These are phyloP conservation scores for Macrostomum lignano DNA, from an alignment of 1,140 invertebrate genomes.

Conservation along the genomic window DNA sequence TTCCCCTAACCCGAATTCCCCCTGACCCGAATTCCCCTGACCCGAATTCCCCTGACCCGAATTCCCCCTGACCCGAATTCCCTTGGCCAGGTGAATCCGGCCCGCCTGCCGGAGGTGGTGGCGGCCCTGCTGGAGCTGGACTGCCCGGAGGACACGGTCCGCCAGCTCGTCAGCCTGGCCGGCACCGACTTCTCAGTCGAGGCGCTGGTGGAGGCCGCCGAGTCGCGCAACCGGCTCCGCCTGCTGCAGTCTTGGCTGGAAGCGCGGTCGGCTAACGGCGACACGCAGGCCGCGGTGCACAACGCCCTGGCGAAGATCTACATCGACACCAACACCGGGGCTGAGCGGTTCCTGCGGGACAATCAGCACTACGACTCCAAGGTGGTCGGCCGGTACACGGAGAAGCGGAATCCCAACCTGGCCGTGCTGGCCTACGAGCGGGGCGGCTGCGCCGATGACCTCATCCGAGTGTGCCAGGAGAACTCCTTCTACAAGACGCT, in stretches of 20 bases:
- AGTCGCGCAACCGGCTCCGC: slow-evolving; percentile 81
- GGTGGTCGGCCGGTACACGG: slow-evolving; percentile 86
- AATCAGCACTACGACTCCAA: slow-evolving; percentile 75
- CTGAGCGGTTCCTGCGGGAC: slow-evolving; percentile 76
- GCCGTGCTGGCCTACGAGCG: slow-evolving; percentile 94
- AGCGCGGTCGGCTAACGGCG: slow-evolving; percentile 74
- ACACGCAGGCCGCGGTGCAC: slow-evolving; percentile 79
- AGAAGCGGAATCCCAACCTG: slow-evolving; percentile 90
- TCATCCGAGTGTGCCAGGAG: slow-evolving; percentile 90
- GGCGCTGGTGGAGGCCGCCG: slow-evolving; percentile 87
- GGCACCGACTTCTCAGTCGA: slow-evolving; percentile 92
- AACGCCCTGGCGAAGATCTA: slow-evolving; percentile 98
- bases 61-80: no score
- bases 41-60: no score
- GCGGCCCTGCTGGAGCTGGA: slow-evolving; percentile 89
- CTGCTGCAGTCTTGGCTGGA: slow-evolving; percentile 82
- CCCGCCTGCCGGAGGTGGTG: slow-evolving; percentile 76
- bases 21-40: no score
- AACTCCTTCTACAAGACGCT: slow-evolving; percentile 94
- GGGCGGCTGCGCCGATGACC: slow-evolving; percentile 77
- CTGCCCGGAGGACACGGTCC: slow-evolving; percentile 93
- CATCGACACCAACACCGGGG: slow-evolving; percentile 97
- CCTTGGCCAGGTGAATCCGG: slow-evolving; percentile 92
- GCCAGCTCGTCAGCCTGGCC: slow-evolving; percentile 84
- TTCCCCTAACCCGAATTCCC: no score